Conservation (phyloP, 2,113 vertebrate species). For the Rhombomys opimus region DNA sequence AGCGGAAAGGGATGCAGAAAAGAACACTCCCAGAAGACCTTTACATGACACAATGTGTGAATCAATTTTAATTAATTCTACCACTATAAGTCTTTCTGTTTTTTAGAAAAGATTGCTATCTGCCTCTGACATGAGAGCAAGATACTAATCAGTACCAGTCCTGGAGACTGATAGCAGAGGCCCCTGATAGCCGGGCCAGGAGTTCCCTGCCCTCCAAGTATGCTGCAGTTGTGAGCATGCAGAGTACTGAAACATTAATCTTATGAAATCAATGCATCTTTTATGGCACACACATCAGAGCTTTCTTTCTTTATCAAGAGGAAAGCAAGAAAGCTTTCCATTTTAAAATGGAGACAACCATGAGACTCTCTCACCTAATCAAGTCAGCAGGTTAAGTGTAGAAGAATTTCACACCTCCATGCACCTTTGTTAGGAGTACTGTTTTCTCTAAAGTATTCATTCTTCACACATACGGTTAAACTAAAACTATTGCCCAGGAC, state of each 20-base stretch:
- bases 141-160: slow-evolving; percentile 86
- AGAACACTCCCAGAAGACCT: slow-evolving; percentile 77
- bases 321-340: background rate
- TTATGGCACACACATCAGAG: slow-evolving; percentile 28
- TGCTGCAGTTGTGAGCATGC: background rate
- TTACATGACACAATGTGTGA: slow-evolving; percentile 80
- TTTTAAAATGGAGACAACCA: background rate
- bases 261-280: slow-evolving; percentile 64
- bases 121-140: slow-evolving; percentile 76
- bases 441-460: rapidly evolving
- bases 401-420: background rate
- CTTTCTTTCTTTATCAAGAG: slow-evolving; percentile 68
- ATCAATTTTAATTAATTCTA: slow-evolving; percentile 91
- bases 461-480: background rate
- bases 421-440: background rate
- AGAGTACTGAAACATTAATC: slow-evolving; percentile 19
- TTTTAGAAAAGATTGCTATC: slow-evolving; percentile 86
- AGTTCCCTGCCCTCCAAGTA: slow-evolving; percentile 33
- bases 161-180: slow-evolving; percentile 75
- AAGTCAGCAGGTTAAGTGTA: no score
- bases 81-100: slow-evolving; percentile 85
- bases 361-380: background rate
- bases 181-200: slow-evolving; percentile 72
- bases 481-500: background rate
- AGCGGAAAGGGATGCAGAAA: slow-evolving; percentile 48